Percentiles rank a stretch among this genome's conserved stretches.
These are phyloP conservation scores for Numenius arquata DNA, from an alignment of 2,113 vertebrate species.

Conservation along the genomic window DNA sequence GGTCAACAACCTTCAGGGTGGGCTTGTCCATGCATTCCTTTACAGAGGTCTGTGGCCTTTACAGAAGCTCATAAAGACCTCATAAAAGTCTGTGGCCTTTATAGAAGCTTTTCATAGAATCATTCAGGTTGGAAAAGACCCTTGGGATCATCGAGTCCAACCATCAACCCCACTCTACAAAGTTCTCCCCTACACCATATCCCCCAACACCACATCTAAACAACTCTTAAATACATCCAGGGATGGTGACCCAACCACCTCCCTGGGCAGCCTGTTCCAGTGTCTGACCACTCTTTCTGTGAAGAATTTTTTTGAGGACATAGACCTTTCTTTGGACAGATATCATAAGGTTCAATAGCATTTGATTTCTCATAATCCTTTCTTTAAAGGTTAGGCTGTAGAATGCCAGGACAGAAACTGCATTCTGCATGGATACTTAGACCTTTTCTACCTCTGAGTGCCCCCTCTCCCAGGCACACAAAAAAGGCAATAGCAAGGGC, in stretches of 20 bases:
- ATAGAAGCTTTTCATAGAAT: too few relatives aligned
- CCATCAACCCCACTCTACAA: too few relatives aligned
- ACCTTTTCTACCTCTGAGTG: not conserved
- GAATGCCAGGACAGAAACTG: not conserved
- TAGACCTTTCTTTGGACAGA: not conserved
- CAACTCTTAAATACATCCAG: too few relatives aligned
- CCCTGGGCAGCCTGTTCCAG: too few relatives aligned
- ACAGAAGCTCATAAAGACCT: too few relatives aligned
- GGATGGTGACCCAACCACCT: too few relatives aligned
- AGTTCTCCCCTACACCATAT: too few relatives aligned
- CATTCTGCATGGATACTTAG: not conserved
- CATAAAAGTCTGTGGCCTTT: too few relatives aligned
- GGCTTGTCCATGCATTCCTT: accelerated
- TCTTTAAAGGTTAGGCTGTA: not conserved
- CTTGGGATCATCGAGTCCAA: too few relatives aligned
- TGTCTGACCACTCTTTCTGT: too few relatives aligned
- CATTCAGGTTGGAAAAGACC: too few relatives aligned
- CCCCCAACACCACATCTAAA: too few relatives aligned
- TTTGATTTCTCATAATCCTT: not conserved
- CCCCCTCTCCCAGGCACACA: not conserved
- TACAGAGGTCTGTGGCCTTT: not conserved
- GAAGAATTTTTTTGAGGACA: not conserved
- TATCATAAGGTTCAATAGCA: not conserved
- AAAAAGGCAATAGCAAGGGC: not conserved
- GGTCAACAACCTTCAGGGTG: not conserved